Conservation (phyloP, 37 sponge, comb jelly and placozoan species). For the Chondrilla cf. caribensis region DNA sequence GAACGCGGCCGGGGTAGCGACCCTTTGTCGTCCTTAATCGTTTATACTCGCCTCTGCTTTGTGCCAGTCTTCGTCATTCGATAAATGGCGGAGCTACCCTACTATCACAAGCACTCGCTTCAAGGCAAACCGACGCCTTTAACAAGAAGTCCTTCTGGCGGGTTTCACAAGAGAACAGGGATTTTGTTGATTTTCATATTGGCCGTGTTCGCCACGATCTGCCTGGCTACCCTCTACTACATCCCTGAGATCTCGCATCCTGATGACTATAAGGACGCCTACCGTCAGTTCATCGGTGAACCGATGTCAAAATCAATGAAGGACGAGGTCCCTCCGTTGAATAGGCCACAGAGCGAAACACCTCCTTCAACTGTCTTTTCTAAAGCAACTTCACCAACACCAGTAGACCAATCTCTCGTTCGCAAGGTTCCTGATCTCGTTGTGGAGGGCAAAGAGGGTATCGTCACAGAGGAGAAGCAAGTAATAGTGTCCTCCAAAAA, state of each 20-base stretch:
- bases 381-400: too few relatives aligned
- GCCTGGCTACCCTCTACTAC: conserved; percentile 15
- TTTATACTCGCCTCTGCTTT: too few relatives aligned
- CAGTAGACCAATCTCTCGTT: background rate
- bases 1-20: too few relatives aligned
- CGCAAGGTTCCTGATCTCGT: background rate
- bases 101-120: conserved; percentile 14
- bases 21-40: too few relatives aligned
- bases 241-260: conserved; percentile 23
- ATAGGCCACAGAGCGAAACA: too few relatives aligned
- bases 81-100: conserved; percentile 11
- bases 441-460: background rate
- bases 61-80: too few relatives aligned
- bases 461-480: background rate
- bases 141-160: background rate
- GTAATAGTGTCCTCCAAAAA: too few relatives aligned
- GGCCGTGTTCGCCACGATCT: conserved; percentile 15
- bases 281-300: background rate
- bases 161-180: conserved; percentile 6
- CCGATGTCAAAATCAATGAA: background rate
- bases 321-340: background rate
- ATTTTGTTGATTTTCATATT: conserved; percentile 6
- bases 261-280: background rate
- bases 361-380: background rate
- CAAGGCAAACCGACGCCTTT: conserved; percentile 5